Evolutionary conservation across 2,113 vertebrate species (phyloP).

Genomic region (Osmerus eperlanus): DNA sequence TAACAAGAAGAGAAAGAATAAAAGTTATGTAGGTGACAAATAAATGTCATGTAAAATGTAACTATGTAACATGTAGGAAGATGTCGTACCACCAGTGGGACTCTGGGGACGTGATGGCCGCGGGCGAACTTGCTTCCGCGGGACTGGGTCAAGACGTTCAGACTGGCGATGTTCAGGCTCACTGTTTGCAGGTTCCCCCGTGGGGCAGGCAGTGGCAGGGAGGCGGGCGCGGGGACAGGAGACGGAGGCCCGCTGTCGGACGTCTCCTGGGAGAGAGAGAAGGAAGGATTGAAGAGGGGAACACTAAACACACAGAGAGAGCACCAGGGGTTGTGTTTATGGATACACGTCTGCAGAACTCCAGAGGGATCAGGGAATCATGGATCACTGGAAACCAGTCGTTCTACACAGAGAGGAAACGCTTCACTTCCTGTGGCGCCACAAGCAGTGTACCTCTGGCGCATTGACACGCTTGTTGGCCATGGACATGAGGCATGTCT

Average conservation of each 20-base stretch:
- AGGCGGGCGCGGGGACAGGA: slow-evolving; percentile 63
- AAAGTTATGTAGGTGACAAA: neutral
- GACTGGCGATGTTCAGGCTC: slow-evolving; percentile 84
- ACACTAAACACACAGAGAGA: no score
- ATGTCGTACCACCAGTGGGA: slow-evolving; percentile 61
- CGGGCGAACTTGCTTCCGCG: slow-evolving; percentile 80
- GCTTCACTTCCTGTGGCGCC: slow-evolving; percentile 58
- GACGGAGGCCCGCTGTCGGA: slow-evolving; percentile 81
- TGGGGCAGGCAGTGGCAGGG: slow-evolving; percentile 56
- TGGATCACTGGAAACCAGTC: no score
- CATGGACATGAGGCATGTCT: slow-evolving; percentile 93
- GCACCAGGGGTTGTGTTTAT: no score
- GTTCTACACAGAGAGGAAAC: neutral
- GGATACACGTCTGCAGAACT: no score
- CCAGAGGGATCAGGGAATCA: neutral
- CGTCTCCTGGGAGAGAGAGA: slow-evolving; percentile 65
- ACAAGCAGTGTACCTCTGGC: slow-evolving; percentile 75
- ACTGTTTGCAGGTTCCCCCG: slow-evolving; percentile 80
- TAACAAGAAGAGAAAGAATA: neutral
- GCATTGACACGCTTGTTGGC: slow-evolving; percentile 70
- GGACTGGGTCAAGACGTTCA: slow-evolving; percentile 80
- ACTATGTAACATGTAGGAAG: no score
- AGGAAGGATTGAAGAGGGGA: no score
- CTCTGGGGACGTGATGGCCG: slow-evolving; percentile 74
- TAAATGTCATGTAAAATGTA: no score